Evolutionary conservation across 2,888 invertebrate genomes (phyloP), one percentile per base, ranked within the genome.

Genomic region (Salticus scenicus): DNA sequence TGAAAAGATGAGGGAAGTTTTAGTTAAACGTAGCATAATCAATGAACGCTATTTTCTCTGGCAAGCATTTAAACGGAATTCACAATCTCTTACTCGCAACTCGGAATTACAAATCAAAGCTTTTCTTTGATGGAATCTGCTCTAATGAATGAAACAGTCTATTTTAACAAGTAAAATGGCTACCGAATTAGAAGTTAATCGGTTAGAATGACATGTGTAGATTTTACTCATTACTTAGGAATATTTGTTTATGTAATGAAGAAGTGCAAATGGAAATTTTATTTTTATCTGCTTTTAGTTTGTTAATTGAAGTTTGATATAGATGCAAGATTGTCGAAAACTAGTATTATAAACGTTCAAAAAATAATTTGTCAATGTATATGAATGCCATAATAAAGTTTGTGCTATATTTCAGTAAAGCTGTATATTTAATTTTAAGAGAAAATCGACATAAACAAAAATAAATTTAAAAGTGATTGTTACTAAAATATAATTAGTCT

Each of bases 21-120:
- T 69, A 74, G 57, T 67, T 70, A 74, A 77, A 80, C 73, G 80
- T 81, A 70, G 67, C 69, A 41, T 57, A 74, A 81, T 74, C 81
- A 81, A 69, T 81, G 69, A 42, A 17, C n/a, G 17, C 28, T 4
- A 10, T 66, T 31, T 10, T 30, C 66, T 31, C 31, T 5, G 0
- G 31, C 30, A 67, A n/a, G 20, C 67, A 28, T 67, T 67, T 67
- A 33, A 31, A 37, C 37, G 37, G 24, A 67, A 33, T 31, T 33
- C 67, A 10, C 67, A 67, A 67, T 67, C 33, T 67, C 33, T 20
- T 67, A 17, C 1, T 14, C 57, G 5, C 57, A 33, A 33, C 67
- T 37, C 20, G 37, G 67, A 67, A 67, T 67, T 37, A 37, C 67
- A 37, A 67, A 67, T 67, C 67, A 67, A 67, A 67, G 31, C 33